Base-by-base conservation (phyloP, 2,113 vertebrate species). In the Aegotheles bennettii region DNA sequence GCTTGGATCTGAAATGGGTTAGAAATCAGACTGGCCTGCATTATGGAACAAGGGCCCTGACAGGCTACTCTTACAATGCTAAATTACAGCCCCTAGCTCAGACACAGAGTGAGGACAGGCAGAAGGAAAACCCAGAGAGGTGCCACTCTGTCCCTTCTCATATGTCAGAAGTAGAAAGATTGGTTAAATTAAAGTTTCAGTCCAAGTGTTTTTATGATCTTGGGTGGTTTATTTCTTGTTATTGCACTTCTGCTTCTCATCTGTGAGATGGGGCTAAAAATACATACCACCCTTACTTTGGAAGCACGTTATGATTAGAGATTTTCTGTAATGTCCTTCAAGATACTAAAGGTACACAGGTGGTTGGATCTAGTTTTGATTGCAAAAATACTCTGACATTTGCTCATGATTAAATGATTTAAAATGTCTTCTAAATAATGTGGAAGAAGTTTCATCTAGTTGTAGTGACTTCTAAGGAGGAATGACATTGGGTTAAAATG, bases 361-460 rank as follows among this genome's bases (percentile, higher is more conserved):
- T 54, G 74, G 21, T 2, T 3, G 67, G 35, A 23, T 86, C 25
- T 78, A 35, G 45, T 63, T 91, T 74, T 94, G 90, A 94, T 93
- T 95, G 38, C 75, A 81, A 96, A 96, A 94, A 59, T 70, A 53
- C 51, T 67, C 56, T 90, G 94, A 92, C 93, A 91, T 94, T 96
- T 94, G 24, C 82, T 78, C 56, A 45, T 70, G 59, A 95, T 93
- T 96, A 94, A 94, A 83, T 56, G 1, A 84, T 93, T 93, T 90
- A 5, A 87, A 93, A 87, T 9, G 1, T 57, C 81, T 83, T 83
- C 80, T 88, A 80, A 93, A 68, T 60, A 88, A 81, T 9, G 36
- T 67, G 47, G 31, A 94, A 60, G 33, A 21, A 29, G 51, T 60
- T 93, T 77, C 33, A 71, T n/a, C 43, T 86, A 36, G 33, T 61